A percentile compares a stretch with the other conserved stretches of the same genome.
These are phyloP conservation scores for Rhea pennata DNA, from an alignment of 2,113 vertebrate genomes.

Conservation along the genomic window DNA sequence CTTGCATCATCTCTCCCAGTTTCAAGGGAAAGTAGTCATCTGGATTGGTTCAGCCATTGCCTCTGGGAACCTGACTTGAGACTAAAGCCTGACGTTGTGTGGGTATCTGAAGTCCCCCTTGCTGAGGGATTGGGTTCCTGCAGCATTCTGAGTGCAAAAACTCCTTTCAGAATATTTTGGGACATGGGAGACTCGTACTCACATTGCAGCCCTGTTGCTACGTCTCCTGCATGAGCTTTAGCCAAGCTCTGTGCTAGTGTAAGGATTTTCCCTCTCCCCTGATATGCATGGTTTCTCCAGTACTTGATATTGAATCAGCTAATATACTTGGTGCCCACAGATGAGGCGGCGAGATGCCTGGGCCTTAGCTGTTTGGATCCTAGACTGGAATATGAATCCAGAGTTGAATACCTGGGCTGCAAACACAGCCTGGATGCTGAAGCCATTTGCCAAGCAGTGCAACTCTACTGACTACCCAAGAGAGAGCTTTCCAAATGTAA, in stretches of 20 bases:
- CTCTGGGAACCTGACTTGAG: not conserved
- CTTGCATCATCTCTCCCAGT: not conserved
- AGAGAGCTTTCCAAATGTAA: no score
- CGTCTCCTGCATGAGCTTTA: no score
- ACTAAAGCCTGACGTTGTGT: not conserved
- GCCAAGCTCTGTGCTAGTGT: no score
- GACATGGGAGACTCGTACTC: not conserved
- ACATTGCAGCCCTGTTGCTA: not conserved
- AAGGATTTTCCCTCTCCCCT: no score
- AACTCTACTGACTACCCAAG: not conserved
- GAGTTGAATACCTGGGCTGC: not conserved
- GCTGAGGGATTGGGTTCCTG: not conserved
- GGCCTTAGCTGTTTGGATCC: accelerated
- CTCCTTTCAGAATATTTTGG: not conserved
- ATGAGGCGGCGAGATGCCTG: not conserved
- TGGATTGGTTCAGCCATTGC: not conserved
- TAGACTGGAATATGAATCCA: not conserved
- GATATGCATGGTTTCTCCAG: no score
- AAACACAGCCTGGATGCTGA: not conserved
- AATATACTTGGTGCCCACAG: accelerated
- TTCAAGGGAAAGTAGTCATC: not conserved
- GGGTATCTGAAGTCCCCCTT: not conserved
- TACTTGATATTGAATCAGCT: no score
- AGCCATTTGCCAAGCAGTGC: not conserved
- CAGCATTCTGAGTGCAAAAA: not conserved